Conservation (phyloP, 2,888 invertebrate species). For the Eupithecia vulgata region DNA sequence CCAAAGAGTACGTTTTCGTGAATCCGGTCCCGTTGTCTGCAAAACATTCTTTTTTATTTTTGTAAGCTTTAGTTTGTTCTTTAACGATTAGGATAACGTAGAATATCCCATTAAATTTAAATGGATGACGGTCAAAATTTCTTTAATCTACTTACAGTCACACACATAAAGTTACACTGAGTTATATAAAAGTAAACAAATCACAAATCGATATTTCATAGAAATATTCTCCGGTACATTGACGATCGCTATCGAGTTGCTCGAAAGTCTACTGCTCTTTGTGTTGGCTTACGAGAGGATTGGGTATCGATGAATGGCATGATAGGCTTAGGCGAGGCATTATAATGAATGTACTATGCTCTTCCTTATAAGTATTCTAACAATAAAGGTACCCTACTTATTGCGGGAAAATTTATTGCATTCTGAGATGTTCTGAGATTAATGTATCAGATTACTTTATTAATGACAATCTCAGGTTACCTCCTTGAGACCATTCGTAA, state of each 20-base stretch:
- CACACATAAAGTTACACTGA: background rate
- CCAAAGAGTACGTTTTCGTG: background rate
- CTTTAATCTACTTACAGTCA: background rate
- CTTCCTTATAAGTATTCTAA: background rate
- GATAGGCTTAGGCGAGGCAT: background rate
- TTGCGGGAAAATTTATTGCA: background rate
- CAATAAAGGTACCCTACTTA: background rate
- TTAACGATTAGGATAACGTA: background rate
- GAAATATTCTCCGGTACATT: background rate
- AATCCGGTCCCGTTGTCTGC: background rate
- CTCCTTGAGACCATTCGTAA: background rate
- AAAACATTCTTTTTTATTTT: background rate
- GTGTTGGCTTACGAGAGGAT: constrained; percentile 2
- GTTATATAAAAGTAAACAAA: background rate
- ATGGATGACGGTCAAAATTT: background rate
- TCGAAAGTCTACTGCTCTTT: background rate
- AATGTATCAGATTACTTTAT: background rate
- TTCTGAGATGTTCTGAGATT: no score
- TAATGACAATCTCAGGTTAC: background rate
- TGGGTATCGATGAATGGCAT: background rate
- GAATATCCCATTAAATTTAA: background rate
- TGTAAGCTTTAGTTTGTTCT: background rate
- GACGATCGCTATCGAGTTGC: background rate
- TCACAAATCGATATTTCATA: background rate
- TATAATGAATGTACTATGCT: background rate